phyloP scores from a whole-genome alignment of 2,797 vertebrate genomes.

The Avahi laniger region DNA sequence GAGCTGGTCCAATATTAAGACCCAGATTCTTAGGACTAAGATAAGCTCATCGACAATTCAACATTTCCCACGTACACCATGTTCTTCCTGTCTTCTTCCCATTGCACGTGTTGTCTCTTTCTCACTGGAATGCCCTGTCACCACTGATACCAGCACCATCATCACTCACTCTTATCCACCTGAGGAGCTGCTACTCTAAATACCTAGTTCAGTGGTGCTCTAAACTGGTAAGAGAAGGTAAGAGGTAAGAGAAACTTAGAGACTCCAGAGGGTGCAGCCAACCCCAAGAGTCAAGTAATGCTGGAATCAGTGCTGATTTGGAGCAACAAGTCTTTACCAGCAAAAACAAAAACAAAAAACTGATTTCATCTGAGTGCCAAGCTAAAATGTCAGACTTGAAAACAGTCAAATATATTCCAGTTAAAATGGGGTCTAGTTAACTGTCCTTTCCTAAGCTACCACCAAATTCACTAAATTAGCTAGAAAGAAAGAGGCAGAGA shows the following conservation, averaged over 20 bases:
- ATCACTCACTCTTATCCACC: neutral
- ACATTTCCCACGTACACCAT: neutral
- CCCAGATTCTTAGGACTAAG: neutral
- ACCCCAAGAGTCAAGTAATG: neutral
- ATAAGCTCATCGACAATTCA: neutral
- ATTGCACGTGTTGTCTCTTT: neutral
- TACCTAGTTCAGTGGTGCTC: neutral
- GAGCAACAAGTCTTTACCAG: neutral
- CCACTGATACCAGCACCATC: neutral
- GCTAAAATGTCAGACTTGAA: neutral
- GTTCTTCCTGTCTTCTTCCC: neutral
- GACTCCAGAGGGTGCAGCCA: neutral
- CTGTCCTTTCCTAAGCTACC: constrained; percentile 1
- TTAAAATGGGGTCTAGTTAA: neutral
- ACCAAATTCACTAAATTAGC: neutral
- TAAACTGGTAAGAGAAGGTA: too few relatives aligned
- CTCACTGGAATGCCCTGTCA: neutral
- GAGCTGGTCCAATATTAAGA: neutral
- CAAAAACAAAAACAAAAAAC: neutral
- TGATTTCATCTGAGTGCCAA: neutral
- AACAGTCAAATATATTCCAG: neutral
- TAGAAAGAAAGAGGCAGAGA: neutral
- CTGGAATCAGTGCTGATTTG: neutral
- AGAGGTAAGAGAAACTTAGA: neutral
- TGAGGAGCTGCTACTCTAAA: neutral